Conservation (phyloP, 2,113 vertebrate genomes). For the Stomatorhinus ivindoensis region DNA sequence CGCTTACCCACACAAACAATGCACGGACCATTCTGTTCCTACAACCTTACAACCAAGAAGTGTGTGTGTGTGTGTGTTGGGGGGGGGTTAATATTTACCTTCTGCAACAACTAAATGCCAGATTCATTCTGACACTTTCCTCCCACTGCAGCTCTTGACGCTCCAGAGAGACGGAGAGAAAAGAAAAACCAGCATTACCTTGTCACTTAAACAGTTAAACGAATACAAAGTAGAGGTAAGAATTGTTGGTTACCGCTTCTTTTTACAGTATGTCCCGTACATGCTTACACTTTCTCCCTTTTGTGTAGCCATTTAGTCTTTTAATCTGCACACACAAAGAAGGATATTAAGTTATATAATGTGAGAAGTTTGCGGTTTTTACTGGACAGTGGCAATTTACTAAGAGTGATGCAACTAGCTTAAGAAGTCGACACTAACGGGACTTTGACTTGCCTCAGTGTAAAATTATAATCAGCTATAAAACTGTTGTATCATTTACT, state of each 20-base stretch:
- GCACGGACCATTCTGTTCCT: background rate
- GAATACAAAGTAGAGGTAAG: slow-evolving; percentile 4
- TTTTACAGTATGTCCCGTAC: background rate
- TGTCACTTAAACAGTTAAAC: background rate
- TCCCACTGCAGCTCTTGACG: background rate
- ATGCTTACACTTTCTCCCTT: background rate
- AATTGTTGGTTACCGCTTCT: background rate
- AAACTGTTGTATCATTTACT: background rate
- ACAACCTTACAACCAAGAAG: background rate
- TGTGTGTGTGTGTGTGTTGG: background rate
- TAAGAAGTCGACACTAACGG: background rate
- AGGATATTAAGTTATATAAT: slow-evolving; percentile 2
- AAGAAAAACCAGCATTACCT: background rate
- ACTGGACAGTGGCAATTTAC: background rate
- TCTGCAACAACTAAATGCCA: background rate
- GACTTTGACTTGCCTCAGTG: background rate
- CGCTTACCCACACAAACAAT: slow-evolving; percentile 11
- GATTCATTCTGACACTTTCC: background rate
- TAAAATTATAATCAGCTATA: background rate
- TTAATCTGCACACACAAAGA: background rate
- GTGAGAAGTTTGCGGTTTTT: background rate
- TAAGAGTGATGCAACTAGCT: background rate
- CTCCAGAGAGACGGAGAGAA: background rate
- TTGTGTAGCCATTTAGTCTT: background rate
- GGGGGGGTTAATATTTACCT: background rate